A percentile compares a stretch with the other conserved stretches of the same genome.
Conservation (phyloP, 2,113 vertebrate species). For the Semnornis frantzii region DNA sequence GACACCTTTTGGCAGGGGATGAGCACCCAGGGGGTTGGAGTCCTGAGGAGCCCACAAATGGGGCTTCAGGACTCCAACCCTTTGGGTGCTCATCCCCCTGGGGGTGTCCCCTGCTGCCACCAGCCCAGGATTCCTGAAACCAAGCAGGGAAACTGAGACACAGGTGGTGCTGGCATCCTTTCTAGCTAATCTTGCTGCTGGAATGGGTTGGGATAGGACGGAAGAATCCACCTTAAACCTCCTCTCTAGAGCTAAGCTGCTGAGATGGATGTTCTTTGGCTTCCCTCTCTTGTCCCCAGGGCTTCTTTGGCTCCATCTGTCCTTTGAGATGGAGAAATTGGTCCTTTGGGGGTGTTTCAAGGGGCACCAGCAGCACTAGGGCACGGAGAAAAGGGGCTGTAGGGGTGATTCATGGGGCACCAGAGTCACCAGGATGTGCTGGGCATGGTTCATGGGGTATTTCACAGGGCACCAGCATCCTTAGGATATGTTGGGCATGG, state of each 20-base stretch:
- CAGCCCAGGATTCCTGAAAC: background rate
- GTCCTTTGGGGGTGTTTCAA: background rate
- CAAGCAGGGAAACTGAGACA: background rate
- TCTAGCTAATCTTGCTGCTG: background rate
- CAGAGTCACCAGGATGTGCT: no score
- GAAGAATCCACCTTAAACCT: background rate
- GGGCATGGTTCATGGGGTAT: background rate
- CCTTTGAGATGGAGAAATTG: background rate
- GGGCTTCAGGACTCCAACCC: background rate
- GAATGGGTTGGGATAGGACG: background rate
- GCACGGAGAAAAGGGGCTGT: no score
- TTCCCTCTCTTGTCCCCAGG: background rate
- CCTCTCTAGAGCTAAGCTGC: background rate
- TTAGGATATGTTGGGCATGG: no score
- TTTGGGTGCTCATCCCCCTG: background rate
- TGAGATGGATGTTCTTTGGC: background rate
- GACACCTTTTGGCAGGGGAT: background rate
- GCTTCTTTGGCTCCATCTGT: background rate
- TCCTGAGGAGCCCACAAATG: background rate
- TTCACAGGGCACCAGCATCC: background rate
- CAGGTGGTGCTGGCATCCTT: background rate
- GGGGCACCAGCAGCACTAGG: background rate
- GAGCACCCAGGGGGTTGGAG: background rate
- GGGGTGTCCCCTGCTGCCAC: background rate
- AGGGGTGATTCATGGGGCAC: no score